Conservation (phyloP, 2,113 vertebrate species). For the Dicerorhinus sumatrensis region DNA sequence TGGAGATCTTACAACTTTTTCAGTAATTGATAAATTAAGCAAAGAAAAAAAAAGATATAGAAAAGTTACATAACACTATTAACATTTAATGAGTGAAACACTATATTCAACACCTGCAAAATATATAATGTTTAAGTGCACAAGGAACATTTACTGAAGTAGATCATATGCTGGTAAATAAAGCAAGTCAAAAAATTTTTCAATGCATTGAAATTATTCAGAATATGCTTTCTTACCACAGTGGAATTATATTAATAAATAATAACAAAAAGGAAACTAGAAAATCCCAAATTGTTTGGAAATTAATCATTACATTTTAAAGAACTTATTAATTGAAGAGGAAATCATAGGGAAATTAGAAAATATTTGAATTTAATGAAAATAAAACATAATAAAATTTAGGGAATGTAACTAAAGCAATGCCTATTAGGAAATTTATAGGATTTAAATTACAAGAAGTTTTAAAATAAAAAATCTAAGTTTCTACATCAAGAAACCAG, state of each 20-base stretch:
- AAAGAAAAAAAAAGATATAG: not conserved
- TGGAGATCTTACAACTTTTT: not conserved
- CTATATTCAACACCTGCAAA: not conserved
- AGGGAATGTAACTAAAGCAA: not conserved
- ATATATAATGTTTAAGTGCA: not conserved
- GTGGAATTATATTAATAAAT: not conserved
- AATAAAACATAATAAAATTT: constrained; percentile 6
- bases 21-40: not conserved
- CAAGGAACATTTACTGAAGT: not conserved
- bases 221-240: not conserved
- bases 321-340: not conserved
- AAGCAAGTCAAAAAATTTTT: not conserved
- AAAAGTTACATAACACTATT: not conserved
- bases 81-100: not conserved
- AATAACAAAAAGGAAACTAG: not conserved
- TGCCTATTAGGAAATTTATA: not conserved
- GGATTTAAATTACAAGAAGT: not conserved
- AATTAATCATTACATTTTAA: not conserved
- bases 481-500: not conserved
- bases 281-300: not conserved
- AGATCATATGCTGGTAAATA: not conserved
- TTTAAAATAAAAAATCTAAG: not conserved
- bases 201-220: not conserved
- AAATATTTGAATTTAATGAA: not conserved
- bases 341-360: not conserved